A percentile compares a stretch with the other conserved stretches of the same genome.
Evolutionary conservation across 2,888 invertebrate genomes (phyloP).

Genomic region (Gandaritis pyraliata): DNA sequence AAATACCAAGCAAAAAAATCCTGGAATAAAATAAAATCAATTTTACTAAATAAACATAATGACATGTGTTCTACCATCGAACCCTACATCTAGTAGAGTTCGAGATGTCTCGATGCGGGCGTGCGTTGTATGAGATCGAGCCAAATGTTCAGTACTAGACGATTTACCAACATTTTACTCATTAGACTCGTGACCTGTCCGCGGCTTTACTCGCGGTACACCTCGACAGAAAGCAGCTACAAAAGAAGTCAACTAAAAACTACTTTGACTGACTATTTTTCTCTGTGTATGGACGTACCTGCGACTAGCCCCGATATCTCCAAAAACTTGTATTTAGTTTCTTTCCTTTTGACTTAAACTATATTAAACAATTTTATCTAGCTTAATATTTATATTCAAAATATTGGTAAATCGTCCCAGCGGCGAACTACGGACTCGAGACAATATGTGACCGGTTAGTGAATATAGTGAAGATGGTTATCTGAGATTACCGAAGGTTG

Average conservation of each 20-base stretch:
- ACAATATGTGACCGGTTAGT: conserved; percentile 28
- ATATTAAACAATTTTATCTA: too few relatives aligned
- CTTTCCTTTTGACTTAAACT: too few relatives aligned
- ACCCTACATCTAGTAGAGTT: conserved; percentile 13
- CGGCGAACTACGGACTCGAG: conserved; percentile 9
- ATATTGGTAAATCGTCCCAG: conserved; percentile 10
- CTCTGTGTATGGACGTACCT: too few relatives aligned
- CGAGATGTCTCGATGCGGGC: conserved; percentile 13
- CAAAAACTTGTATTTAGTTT: too few relatives aligned
- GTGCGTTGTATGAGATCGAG: conserved; percentile 18
- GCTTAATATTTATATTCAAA: not conserved
- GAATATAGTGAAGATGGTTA: conserved; percentile 45
- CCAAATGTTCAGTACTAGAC: not conserved
- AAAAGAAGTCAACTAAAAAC: too few relatives aligned
- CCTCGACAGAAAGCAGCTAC: too few relatives aligned
- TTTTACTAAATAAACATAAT: not conserved
- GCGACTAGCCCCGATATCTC: too few relatives aligned
- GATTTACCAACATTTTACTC: conserved; percentile 2
- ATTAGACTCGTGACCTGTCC: too few relatives aligned
- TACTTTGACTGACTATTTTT: too few relatives aligned
- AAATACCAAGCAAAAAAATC: too few relatives aligned
- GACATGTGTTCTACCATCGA: conserved; percentile 13
- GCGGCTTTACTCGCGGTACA: too few relatives aligned
- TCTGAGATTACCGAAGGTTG: conserved; percentile 43
- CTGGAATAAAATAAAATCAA: too few relatives aligned